Evolutionary conservation across 2,888 invertebrate genomes (phyloP), one percentile per base, ranked within the genome.

Genomic region (Didymodactylos carnosus): DNA sequence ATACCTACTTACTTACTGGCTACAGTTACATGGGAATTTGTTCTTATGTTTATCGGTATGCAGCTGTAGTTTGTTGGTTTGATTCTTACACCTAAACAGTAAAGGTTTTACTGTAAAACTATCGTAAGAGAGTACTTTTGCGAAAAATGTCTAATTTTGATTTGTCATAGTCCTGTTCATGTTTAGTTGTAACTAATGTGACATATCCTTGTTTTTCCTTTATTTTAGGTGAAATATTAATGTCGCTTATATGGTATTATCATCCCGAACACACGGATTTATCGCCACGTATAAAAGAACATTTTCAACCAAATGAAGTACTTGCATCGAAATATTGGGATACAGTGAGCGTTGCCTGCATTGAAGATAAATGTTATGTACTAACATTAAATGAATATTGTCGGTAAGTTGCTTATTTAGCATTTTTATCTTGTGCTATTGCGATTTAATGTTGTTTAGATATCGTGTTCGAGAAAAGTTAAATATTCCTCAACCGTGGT

Each of bases 291-390:
- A n/a, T n/a, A 19, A 62, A 62, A 62, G 10, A n/a, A 62, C 87
- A 87, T 71, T 91, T 93, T 83, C 89, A 90, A 81, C 88, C 89
- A 16, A 92, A 92, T 82, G 95, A 95, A 84, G 90, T 95, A 75
- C 95, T 94, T 84, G 94, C 95, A 69, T 94, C 94, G 29, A 88
- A 92, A 75, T 95, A 95, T 84, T 88, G 91, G 76, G 95, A 95
- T 85, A 91, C 91, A 78, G 92, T 93, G 85, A 92, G 92, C 79
- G 94, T 94, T 75, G 94, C 94, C 75, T 94, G 94, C 83, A 94
- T 95, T 80, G 95, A 95, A 83, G 95, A 95, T 85, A 92, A 92
- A 84, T 94, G 94, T 85, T 94, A 91, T 84, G 94, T 95, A 76
- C 88, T 95, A 79, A 94, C 93, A 49, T 93, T 90, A 83, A 91